Evolutionary conservation across 2,113 vertebrate genomes (phyloP), one percentile per base, ranked within the genome.

Genomic region (Megaceryle torquata): DNA sequence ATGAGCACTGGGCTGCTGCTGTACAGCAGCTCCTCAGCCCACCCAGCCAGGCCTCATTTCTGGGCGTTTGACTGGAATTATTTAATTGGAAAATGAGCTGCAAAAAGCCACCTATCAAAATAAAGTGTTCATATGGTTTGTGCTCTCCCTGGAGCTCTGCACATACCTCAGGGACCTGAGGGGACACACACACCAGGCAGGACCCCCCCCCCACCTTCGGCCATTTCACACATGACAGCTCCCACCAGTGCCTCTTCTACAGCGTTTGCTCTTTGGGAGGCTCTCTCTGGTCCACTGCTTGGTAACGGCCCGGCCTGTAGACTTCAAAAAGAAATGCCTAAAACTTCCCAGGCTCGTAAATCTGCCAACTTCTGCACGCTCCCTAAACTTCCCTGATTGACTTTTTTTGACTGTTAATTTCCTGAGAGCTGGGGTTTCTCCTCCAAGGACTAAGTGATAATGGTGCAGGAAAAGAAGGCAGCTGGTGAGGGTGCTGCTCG

Each of bases 331-430:
- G 56, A 56, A 86, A 53, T 1, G 11, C 48, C 51, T 64, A 7
- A 33, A 71, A 48, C 74, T 95, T 96, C 95, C 82, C 93, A 93
- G 80, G 77, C 76, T 93, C 60, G 0, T 94, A 95, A 96, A 96
- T 95, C 92, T 95, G 92, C 80, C 92, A n/a, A 5, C 3, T 44
- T 50, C 53, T 77, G 64, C 92, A 94, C 2, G 18, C 76, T 96
- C 92, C 83, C 82, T 93, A 28, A 86, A 90, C 88, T 60, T 19
- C 35, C 51, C 91, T 92, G 81, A 93, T 82, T 78, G 86, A 64
- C 92, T 93, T 84, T 53, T 37, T 41, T 39, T 82, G 79, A 6
- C 65, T 57, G 60, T 75, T 95, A 37, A 91, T 83, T 93, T 84
- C 43, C 43, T 8, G 17, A 54, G 48, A 71, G 48, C 13, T 2